Percentiles rank a stretch among this genome's conserved stretches.
These are phyloP conservation scores for Myiozetetes cayanensis DNA, from an alignment of 2,113 vertebrate species.

Conservation along the genomic window DNA sequence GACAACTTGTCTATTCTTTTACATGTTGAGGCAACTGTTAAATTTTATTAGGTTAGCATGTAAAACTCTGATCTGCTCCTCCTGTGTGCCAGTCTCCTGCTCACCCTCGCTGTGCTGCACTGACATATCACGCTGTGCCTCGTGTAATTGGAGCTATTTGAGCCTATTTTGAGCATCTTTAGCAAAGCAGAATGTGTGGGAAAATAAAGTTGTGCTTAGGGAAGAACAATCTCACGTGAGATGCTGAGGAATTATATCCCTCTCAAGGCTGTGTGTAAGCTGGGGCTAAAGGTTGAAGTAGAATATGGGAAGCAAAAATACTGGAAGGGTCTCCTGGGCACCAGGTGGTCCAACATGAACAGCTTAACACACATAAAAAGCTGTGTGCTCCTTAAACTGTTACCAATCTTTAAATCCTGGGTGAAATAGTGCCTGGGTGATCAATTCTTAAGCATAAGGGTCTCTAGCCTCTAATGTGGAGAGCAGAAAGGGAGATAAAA, in stretches of 20 bases:
- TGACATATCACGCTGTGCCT: not conserved
- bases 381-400: not conserved
- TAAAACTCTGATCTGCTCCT: not conserved
- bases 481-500: not conserved
- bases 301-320: not conserved
- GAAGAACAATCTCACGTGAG: not conserved
- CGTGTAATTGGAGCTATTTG: not conserved
- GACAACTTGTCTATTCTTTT: not conserved
- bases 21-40: not conserved
- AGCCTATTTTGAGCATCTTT: not conserved
- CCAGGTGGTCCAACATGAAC: not conserved
- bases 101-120: not conserved
- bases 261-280: slow-evolving; percentile 1
- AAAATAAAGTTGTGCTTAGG: not conserved
- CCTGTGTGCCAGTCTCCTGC: not conserved
- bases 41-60: not conserved
- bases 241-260: not conserved
- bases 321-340: slow-evolving; percentile 3
- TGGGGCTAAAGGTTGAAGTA: not conserved
- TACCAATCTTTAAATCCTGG: not conserved
- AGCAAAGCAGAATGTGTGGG: not conserved
- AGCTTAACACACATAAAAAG: not conserved
- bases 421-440: not conserved
- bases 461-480: not conserved
- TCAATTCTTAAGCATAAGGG: not conserved